phyloP scores from a whole-genome alignment of 2,888 invertebrate species.

The Oxyteleia sp. region DNA sequence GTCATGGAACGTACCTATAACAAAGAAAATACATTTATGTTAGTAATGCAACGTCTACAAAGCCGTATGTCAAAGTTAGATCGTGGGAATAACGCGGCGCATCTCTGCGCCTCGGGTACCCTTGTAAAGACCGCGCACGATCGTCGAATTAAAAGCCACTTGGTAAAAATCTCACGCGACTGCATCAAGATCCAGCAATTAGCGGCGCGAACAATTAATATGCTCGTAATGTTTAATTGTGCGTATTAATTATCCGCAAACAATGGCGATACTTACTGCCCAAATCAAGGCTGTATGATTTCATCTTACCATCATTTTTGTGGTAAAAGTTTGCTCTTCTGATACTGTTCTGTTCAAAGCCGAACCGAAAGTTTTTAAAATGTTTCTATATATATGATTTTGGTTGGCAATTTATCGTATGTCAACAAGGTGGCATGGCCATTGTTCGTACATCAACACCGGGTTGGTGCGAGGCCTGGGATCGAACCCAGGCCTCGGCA shows the following conservation, averaged over 20 bases:
- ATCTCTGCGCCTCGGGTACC: constrained; percentile 20
- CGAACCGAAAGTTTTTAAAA: no score
- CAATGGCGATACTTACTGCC: constrained; percentile 6
- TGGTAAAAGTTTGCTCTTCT: no score
- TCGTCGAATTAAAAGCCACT: constrained; percentile 70
- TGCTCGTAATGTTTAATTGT: constrained; percentile 73
- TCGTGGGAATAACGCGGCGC: constrained; percentile 48
- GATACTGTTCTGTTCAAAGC: no score
- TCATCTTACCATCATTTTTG: no score
- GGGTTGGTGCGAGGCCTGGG: no score
- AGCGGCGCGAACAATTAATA: constrained; percentile 76
- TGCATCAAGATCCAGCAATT: constrained; percentile 66
- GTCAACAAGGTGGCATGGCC: no score
- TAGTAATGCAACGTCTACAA: constrained; percentile 40
- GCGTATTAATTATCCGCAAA: constrained; percentile 70
- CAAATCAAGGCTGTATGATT: no score
- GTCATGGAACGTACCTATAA: constrained; percentile 75
- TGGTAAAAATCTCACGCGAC: constrained; percentile 60
- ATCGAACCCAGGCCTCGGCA: no score
- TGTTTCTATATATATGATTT: no score
- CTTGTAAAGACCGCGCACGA: constrained; percentile 58
- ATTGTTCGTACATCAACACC: no score
- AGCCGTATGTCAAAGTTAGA: constrained; percentile 54
- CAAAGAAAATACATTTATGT: constrained; percentile 68
- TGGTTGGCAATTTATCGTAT: no score